Evolutionary conservation across 2,113 vertebrate species (phyloP).

Genomic region (Hippocampus mohnikei): DNA sequence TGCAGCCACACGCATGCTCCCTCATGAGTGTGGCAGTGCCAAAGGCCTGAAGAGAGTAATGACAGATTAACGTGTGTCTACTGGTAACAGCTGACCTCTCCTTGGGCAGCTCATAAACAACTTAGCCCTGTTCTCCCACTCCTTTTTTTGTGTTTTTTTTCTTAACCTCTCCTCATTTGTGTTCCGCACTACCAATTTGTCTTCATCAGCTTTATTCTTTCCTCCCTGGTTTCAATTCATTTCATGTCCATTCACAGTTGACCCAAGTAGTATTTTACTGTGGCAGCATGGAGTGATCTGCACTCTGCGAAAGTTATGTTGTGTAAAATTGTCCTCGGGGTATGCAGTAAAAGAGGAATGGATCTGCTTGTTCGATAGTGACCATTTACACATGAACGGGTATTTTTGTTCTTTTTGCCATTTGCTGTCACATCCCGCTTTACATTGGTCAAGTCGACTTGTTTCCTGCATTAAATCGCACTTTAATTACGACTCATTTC

Average conservation of each 20-base stretch:
- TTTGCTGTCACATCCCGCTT: neutral
- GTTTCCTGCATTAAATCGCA: neutral
- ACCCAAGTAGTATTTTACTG: conserved; percentile 11
- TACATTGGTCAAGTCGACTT: neutral
- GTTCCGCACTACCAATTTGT: neutral
- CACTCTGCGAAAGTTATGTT: conserved; percentile 20
- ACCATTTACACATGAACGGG: conserved; percentile 18
- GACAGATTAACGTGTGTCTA: conserved; percentile 64
- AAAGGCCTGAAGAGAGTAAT: conserved; percentile 65
- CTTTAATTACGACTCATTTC: neutral
- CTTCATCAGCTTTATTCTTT: conserved; percentile 7
- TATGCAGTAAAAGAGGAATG: conserved; percentile 11
- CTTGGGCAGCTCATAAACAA: conserved; percentile 55
- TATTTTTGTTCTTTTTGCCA: neutral
- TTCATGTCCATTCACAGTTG: conserved; percentile 15
- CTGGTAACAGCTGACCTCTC: conserved; percentile 62
- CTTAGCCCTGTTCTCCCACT: conserved; percentile 20
- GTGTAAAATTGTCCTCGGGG: neutral
- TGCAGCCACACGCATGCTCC: conserved; percentile 30
- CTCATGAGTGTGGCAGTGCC: conserved; percentile 35
- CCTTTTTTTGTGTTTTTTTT: conserved; percentile 7
- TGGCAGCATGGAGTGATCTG: conserved; percentile 19
- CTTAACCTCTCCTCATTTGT: conserved; percentile 15
- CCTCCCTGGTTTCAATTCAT: conserved; percentile 8
- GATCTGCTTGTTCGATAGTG: neutral